Percentiles rank a stretch among this genome's conserved stretches.
Evolutionary conservation across 1,140 invertebrate species (phyloP).

Genomic region (Dreissena polymorpha): DNA sequence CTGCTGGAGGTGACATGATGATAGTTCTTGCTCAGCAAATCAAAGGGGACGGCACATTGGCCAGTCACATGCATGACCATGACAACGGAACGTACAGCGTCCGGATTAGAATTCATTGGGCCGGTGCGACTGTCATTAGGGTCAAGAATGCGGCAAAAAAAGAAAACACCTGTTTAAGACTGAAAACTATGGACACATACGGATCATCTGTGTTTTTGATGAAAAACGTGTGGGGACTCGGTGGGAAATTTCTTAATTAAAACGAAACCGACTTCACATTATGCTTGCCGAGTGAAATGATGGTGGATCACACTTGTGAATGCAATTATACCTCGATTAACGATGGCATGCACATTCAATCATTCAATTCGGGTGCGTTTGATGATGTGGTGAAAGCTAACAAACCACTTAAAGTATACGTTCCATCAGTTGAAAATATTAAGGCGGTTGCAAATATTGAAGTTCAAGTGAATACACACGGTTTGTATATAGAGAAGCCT

Average conservation of each 20-base stretch:
- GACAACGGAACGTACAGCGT: no score
- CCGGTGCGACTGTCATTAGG: no score
- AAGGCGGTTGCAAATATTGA: neutral
- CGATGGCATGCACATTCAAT: conserved; percentile 30
- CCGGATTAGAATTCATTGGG: no score
- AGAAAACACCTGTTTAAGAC: conserved; percentile 39
- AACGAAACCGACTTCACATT: neutral
- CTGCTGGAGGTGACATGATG: no score
- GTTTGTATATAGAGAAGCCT: neutral
- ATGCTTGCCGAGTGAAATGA: conserved; percentile 10
- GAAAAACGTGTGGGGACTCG: conserved; percentile 11
- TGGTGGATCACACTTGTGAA: conserved; percentile 2
- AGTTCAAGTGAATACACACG: no score
- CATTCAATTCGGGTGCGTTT: conserved; percentile 4
- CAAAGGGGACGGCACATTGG: no score
- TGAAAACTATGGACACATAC: conserved; percentile 15
- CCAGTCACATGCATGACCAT: no score
- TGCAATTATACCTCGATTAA: conserved; percentile 47
- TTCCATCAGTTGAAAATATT: conserved; percentile 1
- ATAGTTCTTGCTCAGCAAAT: no score
- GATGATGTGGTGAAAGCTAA: no score
- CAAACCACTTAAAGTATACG: conserved; percentile 13
- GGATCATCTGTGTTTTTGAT: conserved; percentile 19
- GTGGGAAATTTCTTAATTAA: conserved; percentile 12
- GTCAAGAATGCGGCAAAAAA: no score